These are phyloP conservation scores for Galerucella calmariensis DNA, from an alignment of 2,888 invertebrate genomes.

Conservation along the genomic window DNA sequence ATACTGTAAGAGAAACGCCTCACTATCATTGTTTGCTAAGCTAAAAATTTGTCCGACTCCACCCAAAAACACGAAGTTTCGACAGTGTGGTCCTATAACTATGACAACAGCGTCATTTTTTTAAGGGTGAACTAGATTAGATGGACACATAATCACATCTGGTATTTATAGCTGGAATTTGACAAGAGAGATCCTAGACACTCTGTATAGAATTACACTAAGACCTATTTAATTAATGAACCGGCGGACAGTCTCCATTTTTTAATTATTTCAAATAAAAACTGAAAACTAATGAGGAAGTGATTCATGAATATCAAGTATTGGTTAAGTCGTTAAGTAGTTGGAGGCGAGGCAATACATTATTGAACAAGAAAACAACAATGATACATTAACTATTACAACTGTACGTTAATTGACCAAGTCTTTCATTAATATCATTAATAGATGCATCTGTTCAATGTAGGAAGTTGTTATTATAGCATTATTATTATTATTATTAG, in stretches of 20 bases:
- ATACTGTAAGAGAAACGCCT: too few species aligned
- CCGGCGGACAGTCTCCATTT: not conserved
- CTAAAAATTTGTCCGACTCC: too few species aligned
- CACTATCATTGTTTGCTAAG: too few species aligned
- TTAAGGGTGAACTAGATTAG: too few species aligned
- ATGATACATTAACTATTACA: constrained; percentile 8
- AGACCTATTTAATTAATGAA: not conserved
- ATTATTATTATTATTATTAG: too few species aligned
- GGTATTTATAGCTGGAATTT: too few species aligned
- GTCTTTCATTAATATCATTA: not conserved
- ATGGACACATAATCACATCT: not conserved
- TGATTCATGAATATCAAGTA: constrained; percentile 25
- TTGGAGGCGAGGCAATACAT: not conserved
- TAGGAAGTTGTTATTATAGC: not conserved
- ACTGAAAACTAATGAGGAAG: constrained; percentile 20
- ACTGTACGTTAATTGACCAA: constrained; percentile 1
- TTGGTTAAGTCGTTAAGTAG: constrained; percentile 14
- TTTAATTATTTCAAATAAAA: not conserved
- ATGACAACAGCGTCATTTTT: too few species aligned
- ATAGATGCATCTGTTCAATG: not conserved
- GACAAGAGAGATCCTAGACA: too few species aligned
- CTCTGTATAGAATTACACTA: not conserved
- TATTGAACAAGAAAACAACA: constrained; percentile 8
- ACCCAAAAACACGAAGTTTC: too few species aligned
- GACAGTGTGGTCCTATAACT: too few species aligned